Evolutionary conservation across 1,140 invertebrate genomes (phyloP).

Genomic region (Branchinecta lindahli): DNA sequence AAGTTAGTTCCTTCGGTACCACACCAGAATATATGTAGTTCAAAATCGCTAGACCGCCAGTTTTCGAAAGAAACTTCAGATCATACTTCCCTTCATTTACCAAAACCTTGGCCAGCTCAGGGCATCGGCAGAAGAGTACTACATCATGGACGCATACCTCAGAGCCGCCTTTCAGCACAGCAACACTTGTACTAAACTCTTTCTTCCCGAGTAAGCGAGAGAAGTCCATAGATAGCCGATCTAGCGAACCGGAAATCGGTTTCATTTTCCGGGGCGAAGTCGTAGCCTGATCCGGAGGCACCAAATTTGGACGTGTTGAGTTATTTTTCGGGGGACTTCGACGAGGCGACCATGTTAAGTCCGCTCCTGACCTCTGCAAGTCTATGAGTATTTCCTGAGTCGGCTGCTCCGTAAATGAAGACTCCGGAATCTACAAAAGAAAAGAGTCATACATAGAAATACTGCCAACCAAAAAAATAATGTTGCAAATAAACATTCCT

Average conservation of each 20-base stretch:
- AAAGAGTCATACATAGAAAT: too few species aligned
- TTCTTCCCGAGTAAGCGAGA: background rate
- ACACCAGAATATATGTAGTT: background rate
- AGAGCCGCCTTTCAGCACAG: background rate
- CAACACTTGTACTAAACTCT: background rate
- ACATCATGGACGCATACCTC: background rate
- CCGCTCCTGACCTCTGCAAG: too few species aligned
- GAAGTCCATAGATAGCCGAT: background rate
- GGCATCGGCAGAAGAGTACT: background rate
- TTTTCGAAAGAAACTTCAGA: background rate
- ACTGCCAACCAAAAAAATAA: too few species aligned
- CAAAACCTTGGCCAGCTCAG: background rate
- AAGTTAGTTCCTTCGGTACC: background rate
- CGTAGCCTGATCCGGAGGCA: too few species aligned
- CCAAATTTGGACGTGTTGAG: too few species aligned
- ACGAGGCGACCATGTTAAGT: too few species aligned
- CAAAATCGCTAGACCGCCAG: background rate
- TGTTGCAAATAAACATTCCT: too few species aligned
- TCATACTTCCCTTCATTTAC: background rate
- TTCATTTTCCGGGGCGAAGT: too few species aligned
- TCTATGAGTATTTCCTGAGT: too few species aligned
- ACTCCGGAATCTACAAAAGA: too few species aligned
- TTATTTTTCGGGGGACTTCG: too few species aligned
- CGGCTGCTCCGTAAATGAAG: too few species aligned
- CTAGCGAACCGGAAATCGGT: background rate